Evolutionary conservation across 2,113 vertebrate species (phyloP), one percentile per base, ranked within the genome.

Genomic region (human): DNA sequence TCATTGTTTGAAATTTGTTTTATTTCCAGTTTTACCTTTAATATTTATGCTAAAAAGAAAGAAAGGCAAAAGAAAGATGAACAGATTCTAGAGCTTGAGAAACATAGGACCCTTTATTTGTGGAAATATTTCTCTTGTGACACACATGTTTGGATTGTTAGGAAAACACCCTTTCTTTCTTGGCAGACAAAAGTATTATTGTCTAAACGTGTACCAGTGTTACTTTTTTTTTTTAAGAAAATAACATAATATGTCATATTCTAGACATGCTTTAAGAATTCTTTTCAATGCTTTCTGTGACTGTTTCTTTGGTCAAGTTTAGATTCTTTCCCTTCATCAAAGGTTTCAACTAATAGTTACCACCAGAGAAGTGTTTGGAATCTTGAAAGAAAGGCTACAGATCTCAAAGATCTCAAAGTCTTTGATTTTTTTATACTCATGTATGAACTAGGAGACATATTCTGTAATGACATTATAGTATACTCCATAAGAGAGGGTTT

Each of bases 211-310:
- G 32, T n/a, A 18, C 18, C 14, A 43, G 30, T 96, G 2, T 68
- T 84, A 43, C 64, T 93, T 70, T 82, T 96, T 38, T 38, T 87
- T 97, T 64, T 84, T 68, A 98, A 96, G 64, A 96, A 98, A 95
- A 61, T 14, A 59, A 40, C 23, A 18, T 55, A 59, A 80, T 85
- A 68, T 95, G 18, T 78, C 79, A 57, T 90, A 13, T 95, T 66
- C 25, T 84, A 89, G 88, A 70, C 59, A 92, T 73, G 59, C 14
- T 93, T 76, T 90, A 81, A 96, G 66, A 96, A 88, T 86, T n/a
- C 2, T 16, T 97, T 97, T 97, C 59, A 95, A 52, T 61, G 35
- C 75, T 88, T 88, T 90, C 92, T 90, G 22, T 4, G 32, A 94
- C 52, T n/a, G 14, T 95, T 48, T 78, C 48, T 59, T 35, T 14